phyloP scores from a whole-genome alignment of 2,797 vertebrate species.

The Chelidonichthys spinosus region DNA sequence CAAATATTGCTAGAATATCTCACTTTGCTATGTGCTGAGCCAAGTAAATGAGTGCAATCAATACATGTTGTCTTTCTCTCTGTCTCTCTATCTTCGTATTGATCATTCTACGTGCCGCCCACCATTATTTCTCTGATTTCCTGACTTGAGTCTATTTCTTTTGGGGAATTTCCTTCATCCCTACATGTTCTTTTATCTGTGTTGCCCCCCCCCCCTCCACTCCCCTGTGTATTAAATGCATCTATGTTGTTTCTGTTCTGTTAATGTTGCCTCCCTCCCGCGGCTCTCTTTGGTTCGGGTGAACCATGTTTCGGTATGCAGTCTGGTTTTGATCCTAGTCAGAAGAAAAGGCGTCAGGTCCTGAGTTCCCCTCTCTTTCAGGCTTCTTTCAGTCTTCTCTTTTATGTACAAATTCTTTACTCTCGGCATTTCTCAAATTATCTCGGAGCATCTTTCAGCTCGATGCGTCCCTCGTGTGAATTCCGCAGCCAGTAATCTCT shows the following conservation, averaged over 20 bases:
- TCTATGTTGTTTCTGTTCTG: slow-evolving; percentile 38
- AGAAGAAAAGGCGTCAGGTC: slow-evolving; percentile 51
- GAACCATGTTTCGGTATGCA: slow-evolving; percentile 17
- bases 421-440: slow-evolving; percentile 49
- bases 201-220: background rate
- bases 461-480: slow-evolving; percentile 38
- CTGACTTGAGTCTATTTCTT: slow-evolving; percentile 1
- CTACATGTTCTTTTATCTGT: slow-evolving; percentile 16
- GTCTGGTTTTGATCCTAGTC: slow-evolving; percentile 57
- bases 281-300: slow-evolving; percentile 26
- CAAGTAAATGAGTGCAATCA: slow-evolving; percentile 38
- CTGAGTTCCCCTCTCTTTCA: slow-evolving; percentile 50
- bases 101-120: slow-evolving; percentile 41
- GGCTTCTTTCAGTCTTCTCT: slow-evolving; percentile 52
- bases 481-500: slow-evolving; percentile 65
- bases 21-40: slow-evolving; percentile 31
- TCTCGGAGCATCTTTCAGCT: slow-evolving; percentile 39
- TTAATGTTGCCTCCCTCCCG: slow-evolving; percentile 21
- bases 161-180: slow-evolving; percentile 4
- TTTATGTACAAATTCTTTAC: slow-evolving; percentile 68
- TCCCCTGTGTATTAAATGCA: slow-evolving; percentile 18
- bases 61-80: slow-evolving; percentile 37
- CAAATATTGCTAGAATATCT: slow-evolving; percentile 22
- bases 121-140: slow-evolving; percentile 32
- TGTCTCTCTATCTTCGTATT: slow-evolving; percentile 33